Percentiles rank a stretch among this genome's conserved stretches.
Conservation (phyloP, 2,113 vertebrate species). For the Pangasianodon hypophthalmus region DNA sequence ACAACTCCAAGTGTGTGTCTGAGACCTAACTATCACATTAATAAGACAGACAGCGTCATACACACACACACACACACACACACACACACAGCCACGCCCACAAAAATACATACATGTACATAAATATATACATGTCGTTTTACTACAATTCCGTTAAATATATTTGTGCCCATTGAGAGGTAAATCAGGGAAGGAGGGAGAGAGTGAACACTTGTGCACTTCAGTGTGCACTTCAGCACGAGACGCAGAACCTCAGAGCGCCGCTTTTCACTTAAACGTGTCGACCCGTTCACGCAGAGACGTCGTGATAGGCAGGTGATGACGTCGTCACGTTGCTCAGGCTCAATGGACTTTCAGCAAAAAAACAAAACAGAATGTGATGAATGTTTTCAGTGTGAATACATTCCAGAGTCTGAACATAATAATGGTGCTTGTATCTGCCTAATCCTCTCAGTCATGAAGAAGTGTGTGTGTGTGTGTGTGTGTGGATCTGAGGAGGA, state of each 20-base stretch:
- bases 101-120: constrained; percentile 22
- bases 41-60: constrained; percentile 55
- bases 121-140: constrained; percentile 48
- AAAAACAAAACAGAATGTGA: background rate
- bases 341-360: background rate
- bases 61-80: constrained; percentile 53
- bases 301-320: background rate
- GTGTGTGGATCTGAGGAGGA: constrained; percentile 1
- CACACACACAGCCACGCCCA: constrained; percentile 49
- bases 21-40: constrained; percentile 48
- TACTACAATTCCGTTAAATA: constrained; percentile 58
- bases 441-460: background rate
- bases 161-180: constrained; percentile 46
- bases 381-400: background rate
- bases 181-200: background rate
- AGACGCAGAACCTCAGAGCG: constrained; percentile 1
- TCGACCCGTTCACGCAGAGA: background rate
- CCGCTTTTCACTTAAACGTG: background rate
- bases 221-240: background rate
- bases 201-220: background rate
- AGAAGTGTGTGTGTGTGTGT: background rate
- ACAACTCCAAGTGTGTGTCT: background rate
- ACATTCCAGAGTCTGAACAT: constrained; percentile 4
- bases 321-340: background rate
- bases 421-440: background rate